Conservation (phyloP, 2,113 vertebrate species). For the Actenoides lindsayi region DNA sequence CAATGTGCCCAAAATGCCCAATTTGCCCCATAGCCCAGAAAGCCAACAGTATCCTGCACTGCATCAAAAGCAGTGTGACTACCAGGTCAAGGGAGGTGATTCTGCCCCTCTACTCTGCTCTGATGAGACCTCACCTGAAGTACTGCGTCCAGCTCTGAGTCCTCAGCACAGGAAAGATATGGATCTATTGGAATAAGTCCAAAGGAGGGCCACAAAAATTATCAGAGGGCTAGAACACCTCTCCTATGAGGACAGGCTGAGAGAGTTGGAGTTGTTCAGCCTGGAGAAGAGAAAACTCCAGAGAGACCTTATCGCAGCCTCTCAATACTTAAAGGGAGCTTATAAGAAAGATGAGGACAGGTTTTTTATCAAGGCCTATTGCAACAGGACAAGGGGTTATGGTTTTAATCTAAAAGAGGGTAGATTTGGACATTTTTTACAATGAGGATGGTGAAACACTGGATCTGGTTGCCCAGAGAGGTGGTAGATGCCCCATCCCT, state of each 20-base stretch:
- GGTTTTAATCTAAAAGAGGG: neutral
- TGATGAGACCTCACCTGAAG: neutral
- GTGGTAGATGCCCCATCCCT: neutral
- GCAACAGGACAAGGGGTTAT: neutral
- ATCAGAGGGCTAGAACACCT: neutral
- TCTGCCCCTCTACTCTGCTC: neutral
- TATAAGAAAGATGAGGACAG: neutral
- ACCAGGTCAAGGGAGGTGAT: neutral
- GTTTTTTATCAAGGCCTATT: neutral
- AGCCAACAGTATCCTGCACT: neutral
- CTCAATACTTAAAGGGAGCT: neutral
- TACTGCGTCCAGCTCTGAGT: neutral
- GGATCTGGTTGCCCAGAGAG: neutral
- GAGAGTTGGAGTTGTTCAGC: neutral
- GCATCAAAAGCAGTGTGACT: neutral
- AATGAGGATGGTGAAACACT: neutral
- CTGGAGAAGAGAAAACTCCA: neutral
- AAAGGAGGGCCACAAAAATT: neutral
- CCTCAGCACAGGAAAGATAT: neutral
- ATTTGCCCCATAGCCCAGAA: neutral
- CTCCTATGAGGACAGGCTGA: neutral
- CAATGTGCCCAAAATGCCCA: neutral
- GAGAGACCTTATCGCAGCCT: fast-evolving
- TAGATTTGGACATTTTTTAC: neutral
- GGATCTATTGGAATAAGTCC: neutral